phyloP scores from a whole-genome alignment of 2,113 vertebrate genomes.

The Motacilla tschutschensis region DNA sequence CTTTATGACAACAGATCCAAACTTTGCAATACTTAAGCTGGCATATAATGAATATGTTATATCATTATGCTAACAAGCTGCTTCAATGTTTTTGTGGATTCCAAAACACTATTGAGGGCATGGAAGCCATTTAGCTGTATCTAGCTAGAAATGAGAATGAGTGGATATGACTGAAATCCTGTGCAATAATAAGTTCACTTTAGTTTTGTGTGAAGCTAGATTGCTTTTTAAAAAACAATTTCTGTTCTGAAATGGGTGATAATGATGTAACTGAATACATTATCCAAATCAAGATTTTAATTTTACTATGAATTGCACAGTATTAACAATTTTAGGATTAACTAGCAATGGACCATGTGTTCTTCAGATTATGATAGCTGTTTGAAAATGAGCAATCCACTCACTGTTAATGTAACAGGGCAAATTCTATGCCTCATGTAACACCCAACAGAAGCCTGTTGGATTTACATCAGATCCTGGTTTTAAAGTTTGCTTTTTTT shows the following conservation, averaged over 20 bases:
- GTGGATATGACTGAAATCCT: not conserved
- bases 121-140: not conserved
- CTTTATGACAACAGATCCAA: conserved; percentile 32
- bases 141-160: not conserved
- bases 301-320: not conserved
- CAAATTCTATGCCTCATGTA: not conserved
- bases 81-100: not conserved
- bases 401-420: not conserved
- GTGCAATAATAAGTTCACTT: not conserved
- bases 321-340: not conserved
- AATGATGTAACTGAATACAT: not conserved
- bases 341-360: not conserved
- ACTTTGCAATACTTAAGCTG: not conserved
- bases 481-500: not conserved
- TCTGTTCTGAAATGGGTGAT: not conserved
- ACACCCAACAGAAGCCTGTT: not conserved
- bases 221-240: not conserved
- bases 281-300: not conserved
- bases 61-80: not conserved
- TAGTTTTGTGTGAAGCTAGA: not conserved
- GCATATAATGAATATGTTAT: not conserved
- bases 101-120: not conserved
- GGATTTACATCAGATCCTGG: not conserved
- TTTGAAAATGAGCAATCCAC: not conserved
- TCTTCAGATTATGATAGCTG: not conserved